A percentile compares a stretch with the other conserved stretches of the same genome.
Evolutionary conservation across 2,797 vertebrate genomes (phyloP).

Genomic region (Botia kubotai): DNA sequence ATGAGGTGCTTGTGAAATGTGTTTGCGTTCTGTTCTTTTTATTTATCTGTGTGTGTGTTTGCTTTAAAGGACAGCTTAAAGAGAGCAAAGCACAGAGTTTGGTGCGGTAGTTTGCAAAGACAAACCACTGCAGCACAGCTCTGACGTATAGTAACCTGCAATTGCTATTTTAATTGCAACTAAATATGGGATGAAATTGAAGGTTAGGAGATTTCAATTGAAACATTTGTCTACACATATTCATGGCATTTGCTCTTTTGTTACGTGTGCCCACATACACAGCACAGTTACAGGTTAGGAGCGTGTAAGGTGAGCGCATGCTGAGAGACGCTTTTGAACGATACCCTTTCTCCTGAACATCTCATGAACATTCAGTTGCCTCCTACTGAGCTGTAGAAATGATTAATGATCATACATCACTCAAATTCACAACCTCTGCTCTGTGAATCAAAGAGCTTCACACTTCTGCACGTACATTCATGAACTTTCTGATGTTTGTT

Average conservation of each 20-base stretch:
- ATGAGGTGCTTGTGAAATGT: too few relatives aligned
- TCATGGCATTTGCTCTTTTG: background rate
- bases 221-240: background rate
- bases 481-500: background rate
- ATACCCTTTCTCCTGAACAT: slow-evolving; percentile 40
- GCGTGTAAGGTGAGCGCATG: slow-evolving; percentile 11
- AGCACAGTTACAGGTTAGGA: background rate
- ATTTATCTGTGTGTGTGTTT: background rate
- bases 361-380: slow-evolving; percentile 62
- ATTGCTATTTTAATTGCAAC: background rate
- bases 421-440: slow-evolving; percentile 85
- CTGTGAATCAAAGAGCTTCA: slow-evolving; percentile 76
- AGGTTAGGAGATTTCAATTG: too few relatives aligned
- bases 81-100: background rate
- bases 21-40: background rate
- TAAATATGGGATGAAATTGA: background rate
- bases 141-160: background rate
- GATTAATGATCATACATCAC: slow-evolving; percentile 83
- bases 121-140: background rate
- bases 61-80: background rate
- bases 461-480: slow-evolving; percentile 57
- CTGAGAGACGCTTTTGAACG: slow-evolving; percentile 4
- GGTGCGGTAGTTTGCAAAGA: too few relatives aligned
- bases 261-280: background rate
- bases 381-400: slow-evolving; percentile 72